Percentiles rank a stretch among this genome's conserved stretches.
Conservation (phyloP, 2,888 invertebrate genomes). For the Pelosia muscerda region DNA sequence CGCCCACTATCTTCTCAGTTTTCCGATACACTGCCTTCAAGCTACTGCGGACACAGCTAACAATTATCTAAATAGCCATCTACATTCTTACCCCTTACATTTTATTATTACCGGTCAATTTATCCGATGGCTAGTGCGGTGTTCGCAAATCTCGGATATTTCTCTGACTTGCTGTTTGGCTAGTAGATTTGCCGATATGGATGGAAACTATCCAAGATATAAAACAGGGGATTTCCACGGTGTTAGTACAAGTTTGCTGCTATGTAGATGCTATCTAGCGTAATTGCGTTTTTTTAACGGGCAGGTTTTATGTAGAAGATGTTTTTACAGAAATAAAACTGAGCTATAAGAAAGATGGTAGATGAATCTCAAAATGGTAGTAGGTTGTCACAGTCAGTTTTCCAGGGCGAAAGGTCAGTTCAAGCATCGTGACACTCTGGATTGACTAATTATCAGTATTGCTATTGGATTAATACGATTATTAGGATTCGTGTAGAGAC, state of each 20-base stretch:
- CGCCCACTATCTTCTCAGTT: constrained; percentile 75
- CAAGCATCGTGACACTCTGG: too few relatives aligned
- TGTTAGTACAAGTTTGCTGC: constrained; percentile 50
- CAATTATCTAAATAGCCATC: constrained; percentile 88
- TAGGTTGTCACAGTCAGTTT: background rate
- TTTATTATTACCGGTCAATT: constrained; percentile 88
- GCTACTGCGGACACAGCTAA: constrained; percentile 77
- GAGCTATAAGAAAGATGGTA: background rate
- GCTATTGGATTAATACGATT: background rate
- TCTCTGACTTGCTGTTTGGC: constrained; percentile 74
- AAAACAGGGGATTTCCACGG: constrained; percentile 71
- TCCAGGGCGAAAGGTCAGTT: too few relatives aligned
- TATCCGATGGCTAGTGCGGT: constrained; percentile 72
- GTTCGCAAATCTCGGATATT: constrained; percentile 82
- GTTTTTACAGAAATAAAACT: background rate
- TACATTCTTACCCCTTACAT: constrained; percentile 87
- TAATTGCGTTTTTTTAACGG: constrained; percentile 32
- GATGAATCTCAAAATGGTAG: background rate
- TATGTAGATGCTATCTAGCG: constrained; percentile 47
- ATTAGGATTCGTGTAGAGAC: too few relatives aligned
- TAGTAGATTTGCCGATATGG: constrained; percentile 80
- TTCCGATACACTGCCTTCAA: constrained; percentile 82
- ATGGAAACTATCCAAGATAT: constrained; percentile 70
- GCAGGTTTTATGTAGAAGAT: constrained; percentile 20
- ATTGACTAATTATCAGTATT: background rate